phyloP scores from a whole-genome alignment of 2,113 vertebrate species.

The Nycticryphes semicollaris region DNA sequence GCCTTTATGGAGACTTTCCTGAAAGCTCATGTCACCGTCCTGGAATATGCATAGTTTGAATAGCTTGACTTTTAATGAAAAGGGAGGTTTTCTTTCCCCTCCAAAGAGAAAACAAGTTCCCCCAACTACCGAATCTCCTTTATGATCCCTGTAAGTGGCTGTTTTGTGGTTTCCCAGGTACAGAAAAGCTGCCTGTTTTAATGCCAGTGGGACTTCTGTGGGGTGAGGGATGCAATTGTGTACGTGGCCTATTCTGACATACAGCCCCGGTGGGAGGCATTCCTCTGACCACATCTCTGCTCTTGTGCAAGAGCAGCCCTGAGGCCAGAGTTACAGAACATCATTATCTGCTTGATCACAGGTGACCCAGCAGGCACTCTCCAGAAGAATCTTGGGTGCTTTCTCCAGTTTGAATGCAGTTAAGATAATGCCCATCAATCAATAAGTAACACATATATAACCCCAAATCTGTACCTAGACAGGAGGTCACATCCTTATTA shows the following conservation, averaged over 20 bases:
- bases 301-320: not conserved
- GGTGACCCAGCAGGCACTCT: not conserved
- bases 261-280: not conserved
- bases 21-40: not conserved
- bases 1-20: not conserved
- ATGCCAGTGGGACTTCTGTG: not conserved
- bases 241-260: accelerated
- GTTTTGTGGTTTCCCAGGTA: not conserved
- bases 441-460: not conserved
- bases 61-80: not conserved
- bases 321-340: not conserved
- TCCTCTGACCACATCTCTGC: not conserved
- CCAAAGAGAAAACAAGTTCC: not conserved
- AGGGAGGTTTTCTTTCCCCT: not conserved
- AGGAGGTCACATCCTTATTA: not conserved
- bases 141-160: not conserved
- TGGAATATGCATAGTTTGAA: not conserved
- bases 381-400: not conserved
- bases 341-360: not conserved
- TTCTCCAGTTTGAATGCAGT: not conserved
- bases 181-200: not conserved
- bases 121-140: not conserved
- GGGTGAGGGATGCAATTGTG: not conserved
- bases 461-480: not conserved
- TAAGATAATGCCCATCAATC: not conserved